Base-by-base conservation (phyloP, 2,888 invertebrate genomes). In the Tetramorium bicarinatum region DNA sequence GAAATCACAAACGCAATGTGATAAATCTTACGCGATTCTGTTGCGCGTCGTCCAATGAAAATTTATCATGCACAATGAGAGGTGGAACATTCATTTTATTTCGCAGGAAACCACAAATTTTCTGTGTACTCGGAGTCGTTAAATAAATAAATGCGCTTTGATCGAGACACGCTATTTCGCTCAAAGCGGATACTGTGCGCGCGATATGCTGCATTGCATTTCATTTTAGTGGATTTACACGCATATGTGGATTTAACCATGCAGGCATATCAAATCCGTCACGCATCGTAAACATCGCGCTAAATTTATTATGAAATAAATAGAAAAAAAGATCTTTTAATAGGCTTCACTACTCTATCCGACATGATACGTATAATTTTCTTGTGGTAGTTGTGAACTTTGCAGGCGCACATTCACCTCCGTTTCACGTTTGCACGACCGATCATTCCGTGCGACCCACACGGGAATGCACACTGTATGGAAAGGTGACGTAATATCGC, bases 51-150 rank as follows among this genome's bases (percentile, higher is more conserved):
- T 0, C 47, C 38, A 11, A 59, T 25, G 47, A 71, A 71, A 59
- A 71, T 71, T 71, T 59, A 47, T 61, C 69, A 72, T 38, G 13
- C 4, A 25, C 47, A 59, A 77, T 56, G 54, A 77, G 54, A 34
- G 38, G 44, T 3, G n/a, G 29, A 21, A 29, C 29, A 25, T 66
- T 66, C n/a, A 34, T 71, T 79, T 79, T 71, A 79, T 59, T 79
- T 56, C 18, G 44, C 67, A 34, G 59, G 38, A 80, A 71, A 82
- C 64, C 75, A 59, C 82, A 47, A 72, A 76, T 82, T 66, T 77
- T 62, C 56, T 47, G 25, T 38, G 25, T 34, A 18, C 3, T 21
- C 75, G 49, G 6, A 13, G 18, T 18, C 38, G 34, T 47, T 64
- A 49, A 49, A 77, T 49, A 75, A 82, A 77, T 59, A 47, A 67